Evolutionary conservation across 2,113 vertebrate genomes (phyloP), one percentile per base, ranked within the genome.

Genomic region (Barnardius zonarius): DNA sequence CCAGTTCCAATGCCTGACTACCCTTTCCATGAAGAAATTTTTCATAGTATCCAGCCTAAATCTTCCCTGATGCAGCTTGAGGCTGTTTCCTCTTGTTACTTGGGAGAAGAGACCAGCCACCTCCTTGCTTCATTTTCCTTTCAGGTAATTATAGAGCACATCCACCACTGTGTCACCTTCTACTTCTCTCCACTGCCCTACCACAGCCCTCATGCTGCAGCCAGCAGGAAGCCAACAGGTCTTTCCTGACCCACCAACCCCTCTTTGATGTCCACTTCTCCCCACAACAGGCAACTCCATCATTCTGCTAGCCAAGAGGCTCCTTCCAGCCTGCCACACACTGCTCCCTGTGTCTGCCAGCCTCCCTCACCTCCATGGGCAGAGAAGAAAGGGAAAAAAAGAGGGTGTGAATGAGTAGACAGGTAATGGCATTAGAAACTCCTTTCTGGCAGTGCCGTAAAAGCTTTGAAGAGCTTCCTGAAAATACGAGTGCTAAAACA

Each of bases 301-400:
- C 3, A 0, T 9, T 19, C 5, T 1, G 0, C 23, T 30, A 62
- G 17, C 66, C 0, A 0, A 0, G 0, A 55, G 51, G 35, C 35
- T 78, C 35, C 69, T 72, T 81, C 77, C 49, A 77, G 15, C 59
- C 54, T 33, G 33, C 24, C 5, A 7, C 4, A 6, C 3, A 0
- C 43, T 49, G 28, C 46, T 79, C 33, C 28, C 44, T 66, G 10
- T 0, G 0, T 27, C 76, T 57, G 25, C 11, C 63, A 57, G 59
- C 63, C 13, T 80, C 27, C 25, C 31, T 17, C 1, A 0, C 23
- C 22, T 63, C 30, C 2, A 1, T 27, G n/a, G 52, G 25, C 61
- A 84, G 22, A 33, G 35, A 19, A 75, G 81, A 70, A 78, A 83
- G 72, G n/a, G n/a, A 86, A 92, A 84, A 74, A 44, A 49, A 76